Evolutionary conservation across 2,888 invertebrate species (phyloP).

Genomic region (Tillus elongatus): DNA sequence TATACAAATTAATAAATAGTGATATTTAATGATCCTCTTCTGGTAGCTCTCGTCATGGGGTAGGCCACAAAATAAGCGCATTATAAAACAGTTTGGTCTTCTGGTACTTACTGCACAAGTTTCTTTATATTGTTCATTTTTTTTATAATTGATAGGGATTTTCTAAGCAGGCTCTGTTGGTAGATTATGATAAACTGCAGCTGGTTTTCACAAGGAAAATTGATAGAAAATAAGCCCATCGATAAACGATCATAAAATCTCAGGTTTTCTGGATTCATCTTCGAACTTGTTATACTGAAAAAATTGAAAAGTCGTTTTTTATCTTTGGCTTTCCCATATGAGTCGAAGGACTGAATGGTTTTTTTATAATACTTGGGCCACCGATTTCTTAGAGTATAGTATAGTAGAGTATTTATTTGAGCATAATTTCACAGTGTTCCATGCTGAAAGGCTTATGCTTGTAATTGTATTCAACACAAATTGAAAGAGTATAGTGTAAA

Average conservation of each 20-base stretch:
- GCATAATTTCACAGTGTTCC: too few relatives aligned
- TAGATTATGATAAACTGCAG: conserved; percentile 1
- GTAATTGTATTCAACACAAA: too few relatives aligned
- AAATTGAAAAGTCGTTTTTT: conserved; percentile 4
- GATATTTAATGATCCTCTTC: conserved; percentile 7
- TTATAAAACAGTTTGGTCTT: conserved; percentile 6
- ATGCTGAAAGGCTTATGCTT: too few relatives aligned
- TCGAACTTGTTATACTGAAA: conserved; percentile 5
- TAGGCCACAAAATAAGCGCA: conserved; percentile 4
- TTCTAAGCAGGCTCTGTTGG: conserved; percentile 6
- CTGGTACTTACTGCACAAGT: conserved; percentile 6
- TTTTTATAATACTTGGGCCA: conserved; percentile 5
- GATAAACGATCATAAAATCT: not conserved
- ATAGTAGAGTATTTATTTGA: too few relatives aligned
- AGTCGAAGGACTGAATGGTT: not conserved
- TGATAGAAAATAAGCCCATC: conserved; percentile 2
- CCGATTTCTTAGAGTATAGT: not conserved
- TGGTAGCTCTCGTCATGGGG: not conserved
- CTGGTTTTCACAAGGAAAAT: conserved; percentile 2
- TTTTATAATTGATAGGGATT: conserved; percentile 4
- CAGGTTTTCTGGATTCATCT: conserved; percentile 4
- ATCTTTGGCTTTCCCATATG: conserved; percentile 5
- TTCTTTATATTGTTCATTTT: conserved; percentile 6
- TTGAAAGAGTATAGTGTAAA: too few relatives aligned
- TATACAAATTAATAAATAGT: too few relatives aligned